phyloP scores from a whole-genome alignment of 2,888 invertebrate genomes.

The Agonopterix heracliana region DNA sequence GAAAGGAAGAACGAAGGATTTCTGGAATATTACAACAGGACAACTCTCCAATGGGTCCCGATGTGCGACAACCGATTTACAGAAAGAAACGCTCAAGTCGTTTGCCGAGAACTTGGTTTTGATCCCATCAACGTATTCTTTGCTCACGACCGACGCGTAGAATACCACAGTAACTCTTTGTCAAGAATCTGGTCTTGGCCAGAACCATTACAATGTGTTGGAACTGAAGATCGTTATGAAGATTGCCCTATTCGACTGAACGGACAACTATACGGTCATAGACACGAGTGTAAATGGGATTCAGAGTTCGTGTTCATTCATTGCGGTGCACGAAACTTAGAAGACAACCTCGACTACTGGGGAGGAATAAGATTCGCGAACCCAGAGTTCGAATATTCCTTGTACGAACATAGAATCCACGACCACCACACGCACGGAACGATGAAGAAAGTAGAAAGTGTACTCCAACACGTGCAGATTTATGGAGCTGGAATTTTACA shows the following conservation, averaged over 20 bases:
- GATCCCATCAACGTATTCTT: slow-evolving; percentile 93
- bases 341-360: slow-evolving; percentile 87
- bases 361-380: slow-evolving; percentile 96
- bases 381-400: slow-evolving; percentile 90
- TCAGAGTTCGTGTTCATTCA: slow-evolving; percentile 94
- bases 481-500: slow-evolving; percentile 96
- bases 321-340: slow-evolving; percentile 85
- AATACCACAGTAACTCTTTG: slow-evolving; percentile 91
- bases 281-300: slow-evolving; percentile 92
- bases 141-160: slow-evolving; percentile 88
- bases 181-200: slow-evolving; percentile 96
- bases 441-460: slow-evolving; percentile 82
- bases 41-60: slow-evolving; percentile 97
- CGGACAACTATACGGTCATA: slow-evolving; percentile 90
- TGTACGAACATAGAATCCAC: slow-evolving; percentile 88
- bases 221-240: slow-evolving; percentile 84
- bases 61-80: slow-evolving; percentile 97
- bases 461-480: slow-evolving; percentile 86
- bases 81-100: slow-evolving; percentile 97
- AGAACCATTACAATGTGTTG: slow-evolving; percentile 90
- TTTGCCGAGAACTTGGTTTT: slow-evolving; percentile 94
- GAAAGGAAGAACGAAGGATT: slow-evolving; percentile 86
- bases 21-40: slow-evolving; percentile 95
- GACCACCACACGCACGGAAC: slow-evolving; percentile 87
- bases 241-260: slow-evolving; percentile 92